These are phyloP conservation scores for Micropoecilia bifurca DNA, from an alignment of 2,797 vertebrate genomes.

Conservation along the genomic window DNA sequence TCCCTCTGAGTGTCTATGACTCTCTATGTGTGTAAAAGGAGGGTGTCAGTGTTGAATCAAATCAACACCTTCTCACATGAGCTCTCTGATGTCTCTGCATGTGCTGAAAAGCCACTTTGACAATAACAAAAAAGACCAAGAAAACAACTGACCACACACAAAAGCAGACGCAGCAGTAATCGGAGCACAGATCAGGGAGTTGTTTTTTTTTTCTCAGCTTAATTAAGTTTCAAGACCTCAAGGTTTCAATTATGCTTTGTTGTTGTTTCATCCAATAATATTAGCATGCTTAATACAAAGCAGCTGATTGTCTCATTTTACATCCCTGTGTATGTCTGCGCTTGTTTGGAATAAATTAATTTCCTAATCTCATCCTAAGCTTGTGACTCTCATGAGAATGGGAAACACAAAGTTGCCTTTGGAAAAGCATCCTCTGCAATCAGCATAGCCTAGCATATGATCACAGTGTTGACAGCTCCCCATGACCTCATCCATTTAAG, in stretches of 20 bases:
- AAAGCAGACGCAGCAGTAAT: slow-evolving; percentile 31
- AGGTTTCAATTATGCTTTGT: slow-evolving; percentile 9
- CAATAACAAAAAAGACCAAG: slow-evolving; percentile 2
- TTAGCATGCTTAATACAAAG: slow-evolving; percentile 6
- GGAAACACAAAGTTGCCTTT: slow-evolving; percentile 51
- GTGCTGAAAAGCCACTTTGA: slow-evolving; percentile 55
- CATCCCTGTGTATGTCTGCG: slow-evolving; percentile 3
- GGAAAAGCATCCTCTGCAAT: slow-evolving; percentile 62
- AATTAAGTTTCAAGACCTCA: slow-evolving; percentile 14
- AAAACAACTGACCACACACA: slow-evolving; percentile 52
- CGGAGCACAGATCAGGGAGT: slow-evolving; percentile 11
- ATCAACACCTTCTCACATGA: slow-evolving; percentile 66
- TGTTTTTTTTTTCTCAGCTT: slow-evolving; percentile 5
- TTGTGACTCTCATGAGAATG: slow-evolving; percentile 51
- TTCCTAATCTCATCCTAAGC: slow-evolving; percentile 37
- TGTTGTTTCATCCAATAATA: slow-evolving; percentile 12
- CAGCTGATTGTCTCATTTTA: slow-evolving; percentile 13
- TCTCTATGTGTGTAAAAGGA: slow-evolving; percentile 32
- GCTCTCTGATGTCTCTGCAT: slow-evolving; percentile 57
- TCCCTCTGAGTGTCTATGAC: slow-evolving; percentile 40
- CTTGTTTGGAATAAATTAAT: slow-evolving; percentile 36
- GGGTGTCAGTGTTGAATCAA: slow-evolving; percentile 50
- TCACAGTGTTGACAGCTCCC: slow-evolving; percentile 81
- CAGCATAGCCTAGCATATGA: slow-evolving; percentile 75
- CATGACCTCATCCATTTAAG: slow-evolving; percentile 81